phyloP scores from a whole-genome alignment of 2,113 vertebrate genomes.

The Trinectes maculatus region DNA sequence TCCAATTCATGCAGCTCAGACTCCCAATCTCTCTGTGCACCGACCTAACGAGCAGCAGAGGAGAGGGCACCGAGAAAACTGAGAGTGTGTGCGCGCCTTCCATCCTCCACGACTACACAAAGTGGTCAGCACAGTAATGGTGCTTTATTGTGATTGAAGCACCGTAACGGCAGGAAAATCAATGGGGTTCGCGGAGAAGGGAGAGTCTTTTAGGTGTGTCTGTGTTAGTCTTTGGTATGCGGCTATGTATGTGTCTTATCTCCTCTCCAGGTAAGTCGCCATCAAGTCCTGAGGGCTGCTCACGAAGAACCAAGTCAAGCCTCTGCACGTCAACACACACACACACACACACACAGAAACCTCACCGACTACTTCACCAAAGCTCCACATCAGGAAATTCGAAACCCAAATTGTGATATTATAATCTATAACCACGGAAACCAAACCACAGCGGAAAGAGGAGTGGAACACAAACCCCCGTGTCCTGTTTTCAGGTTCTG shows the following conservation, averaged over 20 bases:
- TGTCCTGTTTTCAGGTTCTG: slow-evolving; percentile 24
- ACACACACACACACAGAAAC: not conserved
- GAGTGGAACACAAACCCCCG: slow-evolving; percentile 60
- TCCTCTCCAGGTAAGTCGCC: slow-evolving; percentile 38
- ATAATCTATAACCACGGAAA: slow-evolving; percentile 60
- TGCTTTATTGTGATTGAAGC: slow-evolving; percentile 72
- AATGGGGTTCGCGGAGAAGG: slow-evolving; percentile 62
- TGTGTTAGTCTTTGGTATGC: slow-evolving; percentile 15
- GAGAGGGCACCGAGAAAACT: slow-evolving; percentile 45
- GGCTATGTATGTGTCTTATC: slow-evolving; percentile 26
- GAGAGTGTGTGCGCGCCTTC: slow-evolving; percentile 33
- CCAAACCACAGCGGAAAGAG: slow-evolving; percentile 53
- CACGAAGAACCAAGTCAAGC: slow-evolving; percentile 12
- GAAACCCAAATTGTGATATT: slow-evolving; percentile 50
- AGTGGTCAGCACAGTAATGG: slow-evolving; percentile 68
- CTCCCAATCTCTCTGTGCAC: slow-evolving; percentile 43
- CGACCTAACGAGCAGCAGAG: slow-evolving; percentile 41
- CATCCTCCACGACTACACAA: slow-evolving; percentile 50
- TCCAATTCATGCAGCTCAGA: slow-evolving; percentile 56
- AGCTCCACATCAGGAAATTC: slow-evolving; percentile 35
- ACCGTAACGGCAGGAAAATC: slow-evolving; percentile 63
- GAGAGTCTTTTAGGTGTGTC: slow-evolving; percentile 32
- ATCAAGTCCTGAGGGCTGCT: slow-evolving; percentile 2
- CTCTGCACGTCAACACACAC: slow-evolving; percentile 24
- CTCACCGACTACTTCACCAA: not conserved